Conservation (phyloP, 2,888 invertebrate genomes). For the Brachynemurus nebulosus region DNA sequence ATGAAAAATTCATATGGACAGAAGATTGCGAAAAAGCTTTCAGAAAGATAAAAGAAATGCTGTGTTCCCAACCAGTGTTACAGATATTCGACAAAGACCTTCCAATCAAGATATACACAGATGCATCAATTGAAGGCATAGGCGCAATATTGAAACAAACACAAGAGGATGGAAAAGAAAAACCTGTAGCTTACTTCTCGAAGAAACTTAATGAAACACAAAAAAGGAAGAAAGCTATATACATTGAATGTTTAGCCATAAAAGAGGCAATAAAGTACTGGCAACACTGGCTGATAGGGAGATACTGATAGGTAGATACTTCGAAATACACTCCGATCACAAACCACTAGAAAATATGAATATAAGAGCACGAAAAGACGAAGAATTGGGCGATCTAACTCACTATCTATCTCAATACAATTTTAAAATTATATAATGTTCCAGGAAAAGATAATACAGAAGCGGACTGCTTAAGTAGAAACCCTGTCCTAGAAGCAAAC, state of each 20-base stretch:
- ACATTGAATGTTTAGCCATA: too few species aligned
- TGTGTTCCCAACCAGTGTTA: neutral
- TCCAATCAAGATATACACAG: neutral
- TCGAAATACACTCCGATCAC: neutral
- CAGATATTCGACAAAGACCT: neutral
- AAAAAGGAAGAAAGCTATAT: too few species aligned
- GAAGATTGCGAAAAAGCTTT: neutral
- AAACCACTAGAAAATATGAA: neutral
- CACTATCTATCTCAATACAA: neutral
- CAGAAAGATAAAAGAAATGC: neutral
- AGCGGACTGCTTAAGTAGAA: neutral
- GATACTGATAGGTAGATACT: neutral
- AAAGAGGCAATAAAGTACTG: too few species aligned
- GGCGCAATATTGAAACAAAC: conserved; percentile 18
- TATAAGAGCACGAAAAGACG: neutral
- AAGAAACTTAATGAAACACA: too few species aligned
- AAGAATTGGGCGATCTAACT: neutral
- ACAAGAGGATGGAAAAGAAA: conserved; percentile 7
- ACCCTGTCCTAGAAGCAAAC: neutral
- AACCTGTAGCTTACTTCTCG: too few species aligned
- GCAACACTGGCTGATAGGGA: too few species aligned
- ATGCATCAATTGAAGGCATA: neutral
- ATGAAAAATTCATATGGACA: neutral
- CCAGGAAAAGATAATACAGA: neutral
- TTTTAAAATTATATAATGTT: neutral